A percentile compares a stretch with the other conserved stretches of the same genome.
Evolutionary conservation across 2,797 vertebrate genomes (phyloP).

Genomic region (Karalla daura): DNA sequence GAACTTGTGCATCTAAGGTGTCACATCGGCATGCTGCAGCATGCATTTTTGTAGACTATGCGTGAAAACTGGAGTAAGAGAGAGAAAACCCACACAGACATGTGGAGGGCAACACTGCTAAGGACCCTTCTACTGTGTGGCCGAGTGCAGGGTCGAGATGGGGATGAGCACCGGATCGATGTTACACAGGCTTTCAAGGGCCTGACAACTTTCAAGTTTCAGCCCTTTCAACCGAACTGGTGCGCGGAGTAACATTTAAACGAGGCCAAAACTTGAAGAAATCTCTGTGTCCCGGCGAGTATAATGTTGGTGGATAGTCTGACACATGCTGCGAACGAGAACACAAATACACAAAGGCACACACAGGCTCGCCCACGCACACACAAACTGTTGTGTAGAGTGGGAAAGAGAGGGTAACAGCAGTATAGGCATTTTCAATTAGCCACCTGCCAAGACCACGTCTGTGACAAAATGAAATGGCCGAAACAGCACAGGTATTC

Average conservation of each 20-base stretch:
- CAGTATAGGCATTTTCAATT: constrained; percentile 73
- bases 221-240: not conserved
- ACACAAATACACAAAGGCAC: constrained; percentile 44
- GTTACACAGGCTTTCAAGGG: not conserved
- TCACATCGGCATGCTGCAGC: too few species aligned
- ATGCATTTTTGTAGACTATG: too few species aligned
- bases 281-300: constrained; percentile 13
- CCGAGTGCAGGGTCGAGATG: too few species aligned
- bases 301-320: constrained; percentile 36
- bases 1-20: too few species aligned
- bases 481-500: constrained; percentile 60
- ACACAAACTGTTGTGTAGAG: constrained; percentile 17
- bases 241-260: constrained; percentile 25
- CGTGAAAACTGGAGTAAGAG: too few species aligned
- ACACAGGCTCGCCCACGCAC: constrained; percentile 11
- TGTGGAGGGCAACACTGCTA: too few species aligned
- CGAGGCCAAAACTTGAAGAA: constrained; percentile 43
- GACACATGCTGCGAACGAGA: constrained; percentile 46
- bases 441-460: constrained; percentile 75
- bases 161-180: constrained; percentile 13
- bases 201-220: not conserved
- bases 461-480: constrained; percentile 71
- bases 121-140: too few species aligned
- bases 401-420: constrained; percentile 59
- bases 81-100: too few species aligned